Evolutionary conservation across 92 coral and sea anemone species (phyloP), one percentile per base, ranked within the genome.

Genomic region (Epizoanthus rinbou): DNA sequence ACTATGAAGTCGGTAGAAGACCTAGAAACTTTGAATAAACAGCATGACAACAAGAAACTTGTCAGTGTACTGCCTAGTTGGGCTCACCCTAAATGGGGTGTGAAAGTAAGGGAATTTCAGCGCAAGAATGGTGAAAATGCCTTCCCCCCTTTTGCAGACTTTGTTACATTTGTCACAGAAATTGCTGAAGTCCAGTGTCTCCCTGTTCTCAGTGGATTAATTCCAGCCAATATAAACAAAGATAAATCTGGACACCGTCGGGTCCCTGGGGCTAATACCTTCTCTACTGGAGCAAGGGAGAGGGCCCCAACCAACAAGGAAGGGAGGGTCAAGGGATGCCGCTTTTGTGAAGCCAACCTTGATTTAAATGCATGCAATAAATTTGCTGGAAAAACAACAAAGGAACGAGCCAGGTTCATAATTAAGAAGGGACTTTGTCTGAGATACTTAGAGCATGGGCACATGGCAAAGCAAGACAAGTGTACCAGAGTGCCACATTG

Each of bases 11-110:
- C 91, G 16, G 56, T 85, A 74, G 89, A 87, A 85, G 89, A 90
- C 16, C 84, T 81, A 7, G 82, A 81, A 74, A 89, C 92, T 15
- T 75, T 89, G 13, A 81, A 82, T 18, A 85, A 65, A 60, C 84
- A 89, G 59, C 89, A 89, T 33, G 89, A 75, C 15, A 89, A 85
- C 66, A 74, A 85, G 76, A 76, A 89, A 75, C 79, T 89, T 33
- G 45, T 89, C 4, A 89, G 73, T 64, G 88, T 57, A 24, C 84
- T 89, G 2, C 89, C 89, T 0, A 85, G 74, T 80, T 89, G 92
- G 92, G 76, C 84, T 18, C 91, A 83, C 53, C 83, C 88, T n/a
- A 87, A 90, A 41, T 90, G 92, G 93, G 84, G 90, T 16, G 70
- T 73, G 31, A 89, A 25, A 35, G 92, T 85, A 33, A 85, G 89